phyloP scores from a whole-genome alignment of 2,797 vertebrate species.

The Pristis pectinata region DNA sequence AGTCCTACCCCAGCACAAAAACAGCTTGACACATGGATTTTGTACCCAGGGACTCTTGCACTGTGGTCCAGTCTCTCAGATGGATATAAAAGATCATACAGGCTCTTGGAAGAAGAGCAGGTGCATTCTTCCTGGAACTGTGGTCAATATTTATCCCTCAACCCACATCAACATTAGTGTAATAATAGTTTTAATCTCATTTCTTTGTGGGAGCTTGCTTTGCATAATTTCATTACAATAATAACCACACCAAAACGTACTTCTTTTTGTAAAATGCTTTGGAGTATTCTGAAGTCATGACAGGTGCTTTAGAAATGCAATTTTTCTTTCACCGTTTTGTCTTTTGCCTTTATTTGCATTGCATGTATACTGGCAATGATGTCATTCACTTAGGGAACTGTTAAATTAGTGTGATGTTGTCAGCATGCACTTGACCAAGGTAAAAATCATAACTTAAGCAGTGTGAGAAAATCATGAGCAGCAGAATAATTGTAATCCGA shows the following conservation, averaged over 20 bases:
- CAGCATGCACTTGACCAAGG: not conserved
- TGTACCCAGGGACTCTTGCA: no score
- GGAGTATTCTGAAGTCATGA: not conserved
- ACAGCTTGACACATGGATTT: no score
- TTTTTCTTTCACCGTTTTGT: not conserved
- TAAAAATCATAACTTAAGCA: not conserved
- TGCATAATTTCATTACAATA: not conserved
- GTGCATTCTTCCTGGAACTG: not conserved
- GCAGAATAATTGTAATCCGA: no score
- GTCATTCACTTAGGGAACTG: not conserved
- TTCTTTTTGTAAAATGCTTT: not conserved
- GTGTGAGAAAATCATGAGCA: no score
- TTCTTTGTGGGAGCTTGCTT: not conserved
- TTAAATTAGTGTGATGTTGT: not conserved
- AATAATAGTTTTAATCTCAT: not conserved
- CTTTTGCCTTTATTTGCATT: not conserved
- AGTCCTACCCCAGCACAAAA: no score
- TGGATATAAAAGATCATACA: not conserved
- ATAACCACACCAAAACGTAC: not conserved
- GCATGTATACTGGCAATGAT: not conserved
- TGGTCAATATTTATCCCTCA: not conserved
- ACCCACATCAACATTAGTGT: not conserved
- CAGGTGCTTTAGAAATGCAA: not conserved
- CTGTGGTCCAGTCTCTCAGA: not conserved
- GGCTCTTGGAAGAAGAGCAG: not conserved